Evolutionary conservation across 2,113 vertebrate species (phyloP).

Genomic region (Dasyprocta punctata): DNA sequence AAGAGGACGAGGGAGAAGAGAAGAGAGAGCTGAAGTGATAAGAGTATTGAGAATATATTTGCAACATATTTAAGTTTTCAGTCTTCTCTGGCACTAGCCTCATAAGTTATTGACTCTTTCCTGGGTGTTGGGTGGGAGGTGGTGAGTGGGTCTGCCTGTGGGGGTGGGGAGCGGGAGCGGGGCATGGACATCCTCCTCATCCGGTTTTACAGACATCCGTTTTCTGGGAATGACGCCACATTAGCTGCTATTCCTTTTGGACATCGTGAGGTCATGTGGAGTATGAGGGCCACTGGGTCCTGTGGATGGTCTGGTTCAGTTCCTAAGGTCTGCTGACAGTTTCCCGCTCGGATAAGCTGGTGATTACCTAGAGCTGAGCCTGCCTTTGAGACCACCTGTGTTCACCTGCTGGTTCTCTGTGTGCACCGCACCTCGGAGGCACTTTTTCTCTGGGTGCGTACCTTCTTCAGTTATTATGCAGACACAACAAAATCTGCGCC

Average conservation of each 20-base stretch:
- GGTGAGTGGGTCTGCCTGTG: neutral
- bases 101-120: slow-evolving; percentile 86
- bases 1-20: slow-evolving; percentile 26
- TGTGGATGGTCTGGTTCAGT: neutral
- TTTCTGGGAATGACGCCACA: slow-evolving; percentile 83
- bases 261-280: slow-evolving; percentile 40
- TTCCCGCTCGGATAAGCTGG: neutral
- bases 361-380: neutral
- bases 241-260: slow-evolving; percentile 72
- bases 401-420: slow-evolving; percentile 69
- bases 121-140: neutral
- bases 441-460: neutral
- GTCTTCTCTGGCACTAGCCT: slow-evolving; percentile 76
- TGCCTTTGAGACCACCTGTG: slow-evolving; percentile 75
- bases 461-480: neutral
- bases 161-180: neutral
- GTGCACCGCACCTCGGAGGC: neutral
- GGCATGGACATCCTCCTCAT: slow-evolving; percentile 47
- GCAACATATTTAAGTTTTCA: slow-evolving; percentile 84
- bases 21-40: slow-evolving; percentile 53
- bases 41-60: slow-evolving; percentile 80
- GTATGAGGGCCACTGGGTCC: slow-evolving; percentile 66
- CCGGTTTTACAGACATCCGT: slow-evolving; percentile 83
- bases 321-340: neutral
- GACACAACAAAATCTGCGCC: neutral